A percentile compares a stretch with the other conserved stretches of the same genome.
Evolutionary conservation across 2,888 invertebrate genomes (phyloP).

Genomic region (Ornithoptera alexandrae): DNA sequence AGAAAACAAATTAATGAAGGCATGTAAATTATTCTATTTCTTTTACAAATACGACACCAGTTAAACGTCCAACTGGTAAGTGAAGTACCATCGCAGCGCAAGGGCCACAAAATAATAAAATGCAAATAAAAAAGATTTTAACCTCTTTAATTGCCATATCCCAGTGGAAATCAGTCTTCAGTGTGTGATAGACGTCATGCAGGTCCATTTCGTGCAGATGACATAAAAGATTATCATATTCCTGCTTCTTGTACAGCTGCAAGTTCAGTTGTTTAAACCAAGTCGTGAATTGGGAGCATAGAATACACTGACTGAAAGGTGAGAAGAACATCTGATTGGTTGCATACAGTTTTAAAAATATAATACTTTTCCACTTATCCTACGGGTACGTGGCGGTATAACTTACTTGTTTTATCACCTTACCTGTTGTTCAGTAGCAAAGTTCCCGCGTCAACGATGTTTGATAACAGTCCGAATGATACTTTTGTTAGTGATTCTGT

Average conservation of each 20-base stretch:
- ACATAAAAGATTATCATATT: conserved; percentile 76
- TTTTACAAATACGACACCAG: too few species aligned
- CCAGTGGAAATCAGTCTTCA: conserved; percentile 79
- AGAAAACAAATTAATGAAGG: background rate
- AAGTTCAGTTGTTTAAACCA: conserved; percentile 78
- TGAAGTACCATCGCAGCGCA: too few species aligned
- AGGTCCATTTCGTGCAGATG: conserved; percentile 60
- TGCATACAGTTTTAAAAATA: background rate
- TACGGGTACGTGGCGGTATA: too few species aligned
- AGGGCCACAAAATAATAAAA: background rate
- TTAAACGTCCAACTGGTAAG: too few species aligned
- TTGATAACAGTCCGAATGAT: conserved; percentile 59
- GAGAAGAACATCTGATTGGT: too few species aligned
- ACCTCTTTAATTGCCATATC: conserved; percentile 79
- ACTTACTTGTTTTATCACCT: conserved; percentile 16
- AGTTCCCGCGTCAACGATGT: conserved; percentile 66
- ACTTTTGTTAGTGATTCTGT: conserved; percentile 60
- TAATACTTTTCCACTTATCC: background rate
- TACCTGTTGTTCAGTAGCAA: conserved; percentile 69
- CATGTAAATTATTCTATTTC: too few species aligned
- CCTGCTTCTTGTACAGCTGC: conserved; percentile 76
- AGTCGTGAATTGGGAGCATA: conserved; percentile 72
- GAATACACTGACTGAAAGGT: conserved; percentile 60
- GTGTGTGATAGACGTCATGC: conserved; percentile 56
- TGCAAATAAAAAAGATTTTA: conserved; percentile 6